Base-by-base conservation (phyloP, 2,113 vertebrate genomes). In the Seriola aureovittata region DNA sequence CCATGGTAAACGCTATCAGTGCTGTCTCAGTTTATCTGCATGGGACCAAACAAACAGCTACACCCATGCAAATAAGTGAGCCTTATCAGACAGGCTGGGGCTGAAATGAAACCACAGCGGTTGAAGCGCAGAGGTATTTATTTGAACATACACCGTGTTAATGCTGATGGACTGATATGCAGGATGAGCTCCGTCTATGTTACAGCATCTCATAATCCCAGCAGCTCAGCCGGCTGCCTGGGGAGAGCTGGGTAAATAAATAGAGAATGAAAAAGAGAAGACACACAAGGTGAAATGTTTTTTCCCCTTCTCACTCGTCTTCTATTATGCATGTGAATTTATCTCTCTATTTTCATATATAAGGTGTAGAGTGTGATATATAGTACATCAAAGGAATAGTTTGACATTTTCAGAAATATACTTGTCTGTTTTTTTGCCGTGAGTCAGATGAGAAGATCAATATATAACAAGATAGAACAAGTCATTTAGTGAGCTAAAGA, bases 101-200 rank as follows among this genome's bases (percentile, higher is more conserved):
- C 55, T 85, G 59, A 78, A 73, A 75, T 58, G 74, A 75, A 88
- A 75, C 71, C 65, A 46, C 66, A 73, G 87, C 1, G 29, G 68
- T 11, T 38, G 74, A 66, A 74, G 66, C 70, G 3, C 72, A n/a
- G 71, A 83, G 67, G 57, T 72, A 54, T 89, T 91, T 82, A 73
- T 88, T 84, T 78, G 82, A 86, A 78, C 87, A 72, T 21, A 69
- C 79, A 74, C 72, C 17, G 2, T 16, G 73, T 79, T 78, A 89
- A 86, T 69, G 71, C 78, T 80, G 87, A 92, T 88, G 84, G 75
- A 71, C 65, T 40, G 88, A 89, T 82, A 82, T 23, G 60, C 78
- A 81, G 75, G 73, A 89, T 85, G 71, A 89, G 75, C 68, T 58
- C 14, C 12, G 59, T 71, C 87, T 84, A 62, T 16, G 25, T 69